phyloP scores from a whole-genome alignment of 2,797 vertebrate species.

The Sarcoramphus papa region DNA sequence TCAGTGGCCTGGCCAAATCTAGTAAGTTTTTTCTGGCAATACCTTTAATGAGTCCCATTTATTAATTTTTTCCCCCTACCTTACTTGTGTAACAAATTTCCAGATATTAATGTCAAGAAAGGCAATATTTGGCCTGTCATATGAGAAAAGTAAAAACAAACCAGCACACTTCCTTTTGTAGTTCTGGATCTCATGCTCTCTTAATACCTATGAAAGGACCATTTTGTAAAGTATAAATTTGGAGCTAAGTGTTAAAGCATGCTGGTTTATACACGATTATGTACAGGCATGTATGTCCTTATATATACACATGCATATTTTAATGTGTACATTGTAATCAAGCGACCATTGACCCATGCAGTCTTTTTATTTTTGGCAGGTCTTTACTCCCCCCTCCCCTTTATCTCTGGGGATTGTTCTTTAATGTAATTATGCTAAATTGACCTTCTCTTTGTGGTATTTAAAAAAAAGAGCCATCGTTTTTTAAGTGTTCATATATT shows the following conservation, averaged over 20 bases:
- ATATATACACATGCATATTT: conserved; percentile 8
- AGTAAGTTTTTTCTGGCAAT: conserved; percentile 56
- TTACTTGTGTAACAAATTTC: conserved; percentile 65
- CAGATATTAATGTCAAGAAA: conserved; percentile 67
- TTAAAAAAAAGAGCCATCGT: conserved; percentile 44
- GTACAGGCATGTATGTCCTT: conserved; percentile 1
- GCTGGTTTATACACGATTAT: neutral
- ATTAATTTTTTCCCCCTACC: conserved; percentile 60
- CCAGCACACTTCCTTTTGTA: conserved; percentile 62
- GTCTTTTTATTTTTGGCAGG: conserved; percentile 56
- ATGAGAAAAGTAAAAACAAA: conserved; percentile 62
- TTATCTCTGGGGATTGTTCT: conserved; percentile 21
- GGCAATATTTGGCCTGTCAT: conserved; percentile 53
- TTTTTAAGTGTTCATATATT: conserved; percentile 60
- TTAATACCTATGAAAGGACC: conserved; percentile 55
- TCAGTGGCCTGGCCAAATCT: conserved; percentile 22
- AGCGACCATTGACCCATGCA: conserved; percentile 50
- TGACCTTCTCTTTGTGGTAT: conserved; percentile 56
- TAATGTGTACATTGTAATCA: conserved; percentile 23
- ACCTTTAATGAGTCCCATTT: conserved; percentile 46
- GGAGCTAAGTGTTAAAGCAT: conserved; percentile 10
- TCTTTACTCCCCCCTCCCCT: neutral
- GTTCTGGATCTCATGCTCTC: conserved; percentile 57
- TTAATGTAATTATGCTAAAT: conserved; percentile 69
- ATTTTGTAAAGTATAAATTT: conserved; percentile 7